phyloP scores from a whole-genome alignment of 1,140 invertebrate genomes.

The Camponotus pennsylvanicus region DNA sequence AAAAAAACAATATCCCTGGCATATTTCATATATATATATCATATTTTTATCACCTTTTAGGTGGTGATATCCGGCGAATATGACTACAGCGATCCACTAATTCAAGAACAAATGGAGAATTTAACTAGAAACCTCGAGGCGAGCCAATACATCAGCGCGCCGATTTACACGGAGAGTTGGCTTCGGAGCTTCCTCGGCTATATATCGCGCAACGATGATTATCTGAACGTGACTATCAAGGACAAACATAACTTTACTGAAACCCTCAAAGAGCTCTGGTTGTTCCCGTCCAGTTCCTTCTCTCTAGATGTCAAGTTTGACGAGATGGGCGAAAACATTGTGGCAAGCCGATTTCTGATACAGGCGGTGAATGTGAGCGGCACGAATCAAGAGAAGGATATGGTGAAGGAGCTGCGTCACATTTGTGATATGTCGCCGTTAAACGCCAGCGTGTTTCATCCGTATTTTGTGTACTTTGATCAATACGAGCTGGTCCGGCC shows the following conservation, averaged over 20 bases:
- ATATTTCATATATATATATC: not conserved
- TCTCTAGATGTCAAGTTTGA: slow-evolving; percentile 95
- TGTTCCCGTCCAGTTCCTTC: slow-evolving; percentile 91
- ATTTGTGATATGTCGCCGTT: slow-evolving; percentile 93
- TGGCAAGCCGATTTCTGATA: slow-evolving; percentile 94
- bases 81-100: slow-evolving; percentile 93
- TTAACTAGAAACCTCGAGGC: slow-evolving; percentile 93
- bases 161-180: slow-evolving; percentile 96
- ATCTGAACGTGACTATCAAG: slow-evolving; percentile 91
- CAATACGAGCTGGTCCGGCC: slow-evolving; percentile 97
- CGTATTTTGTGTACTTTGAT: slow-evolving; percentile 98
- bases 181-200: slow-evolving; percentile 94
- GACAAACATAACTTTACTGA: slow-evolving; percentile 91
- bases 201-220: slow-evolving; percentile 91
- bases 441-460: slow-evolving; percentile 97
- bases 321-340: slow-evolving; percentile 90
- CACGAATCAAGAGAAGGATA: slow-evolving; percentile 96
- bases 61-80: slow-evolving; percentile 94
- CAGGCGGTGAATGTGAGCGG: slow-evolving; percentile 96
- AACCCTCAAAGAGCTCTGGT: slow-evolving; percentile 91
- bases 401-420: slow-evolving; percentile 93
- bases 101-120: slow-evolving; percentile 93
- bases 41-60: slow-evolving; percentile 84
- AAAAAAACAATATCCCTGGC: not conserved
- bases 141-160: slow-evolving; percentile 92